Base-by-base conservation (phyloP, 2,888 invertebrate species). In the Ormia ochracea region DNA sequence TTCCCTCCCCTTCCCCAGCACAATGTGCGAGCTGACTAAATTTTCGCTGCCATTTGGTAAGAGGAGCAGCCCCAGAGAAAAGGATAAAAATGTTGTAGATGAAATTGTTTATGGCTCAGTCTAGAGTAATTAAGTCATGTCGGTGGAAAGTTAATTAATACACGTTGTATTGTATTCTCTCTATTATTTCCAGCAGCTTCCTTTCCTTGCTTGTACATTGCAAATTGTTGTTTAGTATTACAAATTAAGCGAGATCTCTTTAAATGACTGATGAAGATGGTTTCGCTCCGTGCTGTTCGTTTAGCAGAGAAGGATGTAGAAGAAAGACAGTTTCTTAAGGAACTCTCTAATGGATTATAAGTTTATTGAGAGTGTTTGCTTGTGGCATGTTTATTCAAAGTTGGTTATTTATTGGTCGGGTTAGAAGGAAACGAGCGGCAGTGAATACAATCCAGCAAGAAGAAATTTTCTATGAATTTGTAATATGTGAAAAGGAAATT, bases 131-230 rank as follows among this genome's bases (percentile, higher is more conserved):
- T 76, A 48, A 69, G 76, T 56, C 48, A 41, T 63, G 61, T 69
- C 56, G 69, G 63, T 63, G 54, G 36, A 69, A 76, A 69, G 38
- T 54, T 61, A 76, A 75, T 68, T 75, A 68, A 68, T 75, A 41
- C 41, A 17, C 7, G 59, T 68, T 45, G 45, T 69, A 33, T 61
- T 68, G 9, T 45, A 17, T 43, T 23, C 38, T 26, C 19, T 23
- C 36, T 54, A 17, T 21, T 28, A 21, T 54, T 17, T 28, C 38
- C 48, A 48, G 38, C 31, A 10, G 41, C 36, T 17, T 68, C 26
- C 5, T 26, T 52, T 33, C 14, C 3, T 31, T 63, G 1, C 3
- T 31, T 63, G 1, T 48, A 17, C 31, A 45, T 12, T 19, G 38
- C n/a, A n/a, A n/a, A n/a, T 21, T 33, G 36, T n/a, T 56, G 66